These are phyloP conservation scores for Mythimna ferrago DNA, from an alignment of 2,888 invertebrate genomes.

Conservation along the genomic window DNA sequence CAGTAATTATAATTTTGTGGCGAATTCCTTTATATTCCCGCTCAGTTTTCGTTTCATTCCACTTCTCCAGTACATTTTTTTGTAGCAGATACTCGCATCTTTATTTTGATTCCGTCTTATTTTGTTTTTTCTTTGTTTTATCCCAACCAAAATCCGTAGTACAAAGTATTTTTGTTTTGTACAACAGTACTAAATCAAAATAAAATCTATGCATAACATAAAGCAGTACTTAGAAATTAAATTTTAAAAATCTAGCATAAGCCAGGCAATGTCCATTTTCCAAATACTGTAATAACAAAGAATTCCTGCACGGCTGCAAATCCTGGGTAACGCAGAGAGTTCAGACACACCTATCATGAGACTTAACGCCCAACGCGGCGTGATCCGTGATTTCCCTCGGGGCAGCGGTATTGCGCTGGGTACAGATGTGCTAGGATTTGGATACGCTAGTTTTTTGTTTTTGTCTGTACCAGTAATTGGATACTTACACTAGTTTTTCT, in stretches of 20 bases:
- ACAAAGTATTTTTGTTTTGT: no score
- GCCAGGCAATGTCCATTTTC: conserved; percentile 19
- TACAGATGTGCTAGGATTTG: conserved; percentile 50
- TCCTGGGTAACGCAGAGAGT: conserved; percentile 58
- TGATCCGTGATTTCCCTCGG: conserved; percentile 82
- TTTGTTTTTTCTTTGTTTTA: not conserved
- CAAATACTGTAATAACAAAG: conserved; percentile 62
- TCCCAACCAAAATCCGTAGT: not conserved
- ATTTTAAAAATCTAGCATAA: not conserved
- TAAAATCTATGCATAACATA: no score
- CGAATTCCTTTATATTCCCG: no score
- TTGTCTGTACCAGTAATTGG: not conserved
- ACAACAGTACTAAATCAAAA: no score
- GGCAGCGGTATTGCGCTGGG: conserved; percentile 64
- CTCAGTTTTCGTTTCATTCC: not conserved
- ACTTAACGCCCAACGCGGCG: conserved; percentile 78
- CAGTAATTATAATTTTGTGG: no score
- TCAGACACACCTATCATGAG: conserved; percentile 76
- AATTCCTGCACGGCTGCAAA: conserved; percentile 60
- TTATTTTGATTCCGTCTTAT: not conserved
- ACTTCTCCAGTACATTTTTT: not conserved
- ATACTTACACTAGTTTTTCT: no score
- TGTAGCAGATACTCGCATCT: not conserved
- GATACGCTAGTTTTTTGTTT: conserved; percentile 59
- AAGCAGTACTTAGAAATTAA: not conserved